Evolutionary conservation across 35 echinoderm and acorn worm species (phyloP).

Genomic region (Anneissia japonica): DNA sequence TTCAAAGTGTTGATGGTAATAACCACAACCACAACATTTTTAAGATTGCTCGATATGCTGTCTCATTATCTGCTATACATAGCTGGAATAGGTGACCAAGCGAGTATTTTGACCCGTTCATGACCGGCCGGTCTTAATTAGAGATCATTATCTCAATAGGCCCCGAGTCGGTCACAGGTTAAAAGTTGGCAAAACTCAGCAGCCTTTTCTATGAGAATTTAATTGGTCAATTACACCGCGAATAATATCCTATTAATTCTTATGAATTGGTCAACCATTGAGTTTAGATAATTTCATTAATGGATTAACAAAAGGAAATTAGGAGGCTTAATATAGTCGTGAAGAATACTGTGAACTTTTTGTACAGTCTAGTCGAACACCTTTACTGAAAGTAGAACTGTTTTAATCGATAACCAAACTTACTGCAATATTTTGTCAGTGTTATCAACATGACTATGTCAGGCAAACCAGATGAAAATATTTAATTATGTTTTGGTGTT

Average conservation of each 20-base stretch:
- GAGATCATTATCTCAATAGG: background rate
- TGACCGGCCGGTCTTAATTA: background rate
- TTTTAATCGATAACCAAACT: no score
- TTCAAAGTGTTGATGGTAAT: background rate
- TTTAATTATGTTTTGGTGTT: no score
- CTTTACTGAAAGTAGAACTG: no score
- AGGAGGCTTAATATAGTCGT: no score
- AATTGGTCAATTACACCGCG: background rate
- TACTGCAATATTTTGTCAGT: no score
- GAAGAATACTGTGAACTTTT: no score
- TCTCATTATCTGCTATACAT: no score
- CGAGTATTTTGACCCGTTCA: background rate
- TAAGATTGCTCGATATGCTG: no score
- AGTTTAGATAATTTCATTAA: background rate
- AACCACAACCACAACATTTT: background rate
- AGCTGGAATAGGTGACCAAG: background rate
- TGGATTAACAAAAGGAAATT: no score
- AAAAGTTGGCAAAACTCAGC: background rate
- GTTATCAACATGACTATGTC: no score
- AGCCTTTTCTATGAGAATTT: background rate
- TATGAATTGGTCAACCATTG: background rate
- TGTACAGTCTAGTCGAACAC: no score
- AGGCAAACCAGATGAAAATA: no score
- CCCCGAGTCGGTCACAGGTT: background rate
- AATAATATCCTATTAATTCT: background rate